Percentiles rank a stretch among this genome's conserved stretches.
These are phyloP conservation scores for Siniperca chuatsi DNA, from an alignment of 2,113 vertebrate genomes.

Conservation along the genomic window DNA sequence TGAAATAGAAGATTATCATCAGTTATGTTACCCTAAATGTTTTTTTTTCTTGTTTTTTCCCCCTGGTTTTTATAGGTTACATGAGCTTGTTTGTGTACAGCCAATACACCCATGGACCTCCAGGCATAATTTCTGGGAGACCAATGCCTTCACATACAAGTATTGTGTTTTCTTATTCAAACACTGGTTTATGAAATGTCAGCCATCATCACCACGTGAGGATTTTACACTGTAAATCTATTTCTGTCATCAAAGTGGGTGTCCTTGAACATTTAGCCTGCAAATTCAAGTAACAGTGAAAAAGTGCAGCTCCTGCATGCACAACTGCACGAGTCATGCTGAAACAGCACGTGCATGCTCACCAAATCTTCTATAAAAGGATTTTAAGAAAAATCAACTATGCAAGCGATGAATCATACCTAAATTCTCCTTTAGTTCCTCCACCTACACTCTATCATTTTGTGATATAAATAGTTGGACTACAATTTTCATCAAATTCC, in stretches of 20 bases:
- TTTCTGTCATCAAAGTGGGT: constrained; percentile 21
- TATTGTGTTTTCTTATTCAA: neutral
- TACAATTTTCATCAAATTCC: constrained; percentile 57
- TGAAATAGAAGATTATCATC: too few relatives aligned
- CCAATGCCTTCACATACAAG: neutral
- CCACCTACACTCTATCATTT: constrained; percentile 44
- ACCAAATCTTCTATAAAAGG: constrained; percentile 52
- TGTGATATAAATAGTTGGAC: constrained; percentile 54
- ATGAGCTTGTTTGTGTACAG: neutral
- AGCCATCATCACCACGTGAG: neutral
- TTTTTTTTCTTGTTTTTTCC: neutral
- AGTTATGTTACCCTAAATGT: too few relatives aligned
- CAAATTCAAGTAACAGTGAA: neutral
- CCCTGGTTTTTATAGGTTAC: neutral
- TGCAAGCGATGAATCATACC: constrained; percentile 55
- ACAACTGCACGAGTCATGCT: constrained; percentile 39
- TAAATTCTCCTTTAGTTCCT: constrained; percentile 19
- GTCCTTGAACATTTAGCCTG: constrained; percentile 15
- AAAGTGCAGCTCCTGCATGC: constrained; percentile 19
- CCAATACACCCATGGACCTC: neutral
- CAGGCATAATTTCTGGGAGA: neutral
- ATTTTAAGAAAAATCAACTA: constrained; percentile 55
- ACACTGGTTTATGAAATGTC: neutral
- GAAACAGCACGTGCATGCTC: constrained; percentile 25
- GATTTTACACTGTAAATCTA: neutral